These are phyloP conservation scores for Phoebastria nigripes DNA, from an alignment of 2,797 vertebrate species.

Conservation along the genomic window DNA sequence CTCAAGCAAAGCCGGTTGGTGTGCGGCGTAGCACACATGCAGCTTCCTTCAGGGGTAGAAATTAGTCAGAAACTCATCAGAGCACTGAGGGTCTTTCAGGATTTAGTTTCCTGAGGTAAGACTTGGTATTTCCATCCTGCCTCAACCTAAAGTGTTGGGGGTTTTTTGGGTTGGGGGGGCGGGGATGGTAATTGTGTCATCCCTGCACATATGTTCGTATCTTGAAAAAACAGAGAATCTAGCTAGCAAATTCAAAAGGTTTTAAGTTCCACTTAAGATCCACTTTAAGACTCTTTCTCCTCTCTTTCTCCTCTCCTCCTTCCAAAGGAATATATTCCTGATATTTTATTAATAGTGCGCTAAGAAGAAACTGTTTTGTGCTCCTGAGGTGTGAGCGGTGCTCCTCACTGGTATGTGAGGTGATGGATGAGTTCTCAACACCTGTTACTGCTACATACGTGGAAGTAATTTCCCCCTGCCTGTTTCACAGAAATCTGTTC, in stretches of 20 bases:
- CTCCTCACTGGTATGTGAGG: background rate
- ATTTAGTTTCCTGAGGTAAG: background rate
- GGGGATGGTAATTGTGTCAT: background rate
- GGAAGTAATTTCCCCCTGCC: slow-evolving; percentile 20
- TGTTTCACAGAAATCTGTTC: slow-evolving; percentile 73
- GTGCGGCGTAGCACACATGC: fast-evolving
- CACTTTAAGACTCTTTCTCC: background rate
- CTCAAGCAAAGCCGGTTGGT: background rate
- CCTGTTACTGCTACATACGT: slow-evolving; percentile 54
- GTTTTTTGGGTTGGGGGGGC: fast-evolving
- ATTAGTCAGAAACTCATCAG: background rate
- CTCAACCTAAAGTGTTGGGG: background rate
- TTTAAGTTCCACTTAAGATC: background rate
- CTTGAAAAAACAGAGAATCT: background rate
- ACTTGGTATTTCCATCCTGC: background rate
- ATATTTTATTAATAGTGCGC: background rate
- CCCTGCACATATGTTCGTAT: fast-evolving
- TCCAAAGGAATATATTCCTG: background rate
- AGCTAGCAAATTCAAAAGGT: background rate
- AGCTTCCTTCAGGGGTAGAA: background rate
- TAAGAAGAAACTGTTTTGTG: background rate
- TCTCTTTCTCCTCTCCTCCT: background rate
- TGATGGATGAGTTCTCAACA: slow-evolving; percentile 58
- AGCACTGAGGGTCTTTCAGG: background rate
- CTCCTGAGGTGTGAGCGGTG: background rate